Evolutionary conservation across 2,888 invertebrate genomes (phyloP).

Genomic region (Lasioglossum zephyrum): DNA sequence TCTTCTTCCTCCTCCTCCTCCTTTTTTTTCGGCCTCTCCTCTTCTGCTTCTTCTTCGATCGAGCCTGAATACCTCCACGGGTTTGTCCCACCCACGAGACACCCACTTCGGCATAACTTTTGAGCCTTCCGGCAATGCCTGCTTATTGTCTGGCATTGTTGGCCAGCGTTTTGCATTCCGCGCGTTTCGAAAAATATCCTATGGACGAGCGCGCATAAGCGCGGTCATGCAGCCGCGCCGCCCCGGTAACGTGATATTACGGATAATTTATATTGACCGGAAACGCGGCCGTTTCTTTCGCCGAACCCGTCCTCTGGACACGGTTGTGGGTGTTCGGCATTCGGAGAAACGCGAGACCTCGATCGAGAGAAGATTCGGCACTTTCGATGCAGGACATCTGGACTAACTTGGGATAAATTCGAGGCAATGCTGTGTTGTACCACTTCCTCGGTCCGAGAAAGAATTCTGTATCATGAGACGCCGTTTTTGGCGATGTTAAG

Average conservation of each 20-base stretch:
- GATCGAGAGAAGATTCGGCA: not conserved
- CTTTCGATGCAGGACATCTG: not conserved
- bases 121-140: conserved; percentile 65
- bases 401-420: not conserved
- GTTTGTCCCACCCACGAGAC: conserved; percentile 72
- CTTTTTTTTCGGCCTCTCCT: conserved; percentile 22
- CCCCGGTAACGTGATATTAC: conserved; percentile 52
- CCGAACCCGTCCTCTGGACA: not conserved
- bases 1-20: conserved; percentile 17
- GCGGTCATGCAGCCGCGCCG: not conserved
- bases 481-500: not conserved
- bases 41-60: conserved; percentile 47
- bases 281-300: conserved; percentile 33
- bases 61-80: conserved; percentile 60
- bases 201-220: not conserved
- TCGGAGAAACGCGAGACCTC: not conserved
- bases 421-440: not conserved
- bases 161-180: conserved; percentile 56
- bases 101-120: conserved; percentile 71
- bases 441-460: not conserved
- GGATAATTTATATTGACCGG: conserved; percentile 56
- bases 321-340: conserved; percentile 25
- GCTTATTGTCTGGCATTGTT: conserved; percentile 67
- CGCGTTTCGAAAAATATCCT: conserved; percentile 45
- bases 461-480: not conserved